Evolutionary conservation across 2,797 vertebrate species (phyloP), one percentile per base, ranked within the genome.

Genomic region (Sebastes hubbsi): DNA sequence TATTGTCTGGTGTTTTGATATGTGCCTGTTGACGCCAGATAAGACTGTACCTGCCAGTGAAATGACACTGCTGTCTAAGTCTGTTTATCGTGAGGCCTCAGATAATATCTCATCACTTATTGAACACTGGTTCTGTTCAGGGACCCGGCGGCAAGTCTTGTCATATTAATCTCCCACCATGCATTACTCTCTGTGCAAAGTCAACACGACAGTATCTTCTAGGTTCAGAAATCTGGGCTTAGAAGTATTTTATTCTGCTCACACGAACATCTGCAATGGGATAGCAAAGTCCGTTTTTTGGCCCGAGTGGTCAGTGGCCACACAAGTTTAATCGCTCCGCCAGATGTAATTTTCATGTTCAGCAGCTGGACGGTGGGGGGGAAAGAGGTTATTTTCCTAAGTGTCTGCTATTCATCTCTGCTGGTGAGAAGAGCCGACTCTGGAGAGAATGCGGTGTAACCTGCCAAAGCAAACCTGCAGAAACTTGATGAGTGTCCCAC

Each of bases 391-490:
- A 72, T 92, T 94, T 94, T 88, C 73, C 72, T 85, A 85, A 91
- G 83, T 69, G 86, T 91, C 88, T 92, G 81, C 87, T 87, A 67
- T 78, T 93, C 80, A 65, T 89, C 89, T 87, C 80, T 85, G 75
- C 80, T 84, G 81, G 74, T 72, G 22, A 66, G 72, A 42, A 75
- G 62, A 65, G 70, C 4, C 2, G 46, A 49, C 74, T 85, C 74
- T 32, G 59, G 83, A 88, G 87, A 82, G 87, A 91, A 90, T 84
- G 87, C 52, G 67, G 75, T 7, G 62, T 4, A 70, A 82, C 13
- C 56, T 66, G 89, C 91, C 93, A 92, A 94, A 89, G 71, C 74
- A 94, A 93, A 93, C 87, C 80, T 83, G 25, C 87, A 89, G 89
- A 92, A 92, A 91, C 84, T 16, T 27, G 83, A 93, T 83, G 67